A percentile compares a stretch with the other conserved stretches of the same genome.
Evolutionary conservation across 2,888 invertebrate genomes (phyloP).

Genomic region (Acholoe squamosa): DNA sequence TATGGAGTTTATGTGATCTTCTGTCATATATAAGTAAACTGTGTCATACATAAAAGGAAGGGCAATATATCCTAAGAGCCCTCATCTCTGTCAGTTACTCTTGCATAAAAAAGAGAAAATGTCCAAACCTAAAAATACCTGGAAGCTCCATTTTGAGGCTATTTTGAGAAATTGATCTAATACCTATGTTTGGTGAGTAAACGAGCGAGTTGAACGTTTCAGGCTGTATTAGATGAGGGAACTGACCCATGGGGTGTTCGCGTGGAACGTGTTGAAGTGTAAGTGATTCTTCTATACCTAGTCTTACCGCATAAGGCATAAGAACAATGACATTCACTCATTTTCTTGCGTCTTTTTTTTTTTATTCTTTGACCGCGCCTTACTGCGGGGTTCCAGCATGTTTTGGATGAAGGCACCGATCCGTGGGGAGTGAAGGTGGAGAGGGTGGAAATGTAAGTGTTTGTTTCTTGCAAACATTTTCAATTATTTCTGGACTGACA

Average conservation of each 20-base stretch:
- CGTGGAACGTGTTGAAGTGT: constrained; percentile 83
- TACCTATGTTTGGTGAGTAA: neutral
- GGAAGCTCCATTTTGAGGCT: neutral
- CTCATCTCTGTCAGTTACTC: neutral
- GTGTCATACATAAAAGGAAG: no score
- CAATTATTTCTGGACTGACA: no score
- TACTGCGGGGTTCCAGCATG: constrained; percentile 63
- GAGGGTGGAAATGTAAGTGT: constrained; percentile 72
- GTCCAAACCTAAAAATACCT: no score
- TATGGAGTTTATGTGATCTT: no score
- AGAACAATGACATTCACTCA: neutral
- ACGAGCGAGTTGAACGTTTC: constrained; percentile 56
- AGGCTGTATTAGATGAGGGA: constrained; percentile 82
- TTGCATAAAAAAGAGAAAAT: neutral
- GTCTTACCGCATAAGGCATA: neutral
- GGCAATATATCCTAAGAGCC: no score
- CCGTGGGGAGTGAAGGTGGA: constrained; percentile 73
- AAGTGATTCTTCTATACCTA: constrained; percentile 68
- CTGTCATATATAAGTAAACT: no score
- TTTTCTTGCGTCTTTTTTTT: no score
- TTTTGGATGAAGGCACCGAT: constrained; percentile 77
- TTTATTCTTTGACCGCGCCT: neutral
- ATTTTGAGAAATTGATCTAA: no score
- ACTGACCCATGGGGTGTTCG: constrained; percentile 84
- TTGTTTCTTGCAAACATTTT: neutral